phyloP scores from a whole-genome alignment of 2,888 invertebrate genomes.

The Apodemia duryi region DNA sequence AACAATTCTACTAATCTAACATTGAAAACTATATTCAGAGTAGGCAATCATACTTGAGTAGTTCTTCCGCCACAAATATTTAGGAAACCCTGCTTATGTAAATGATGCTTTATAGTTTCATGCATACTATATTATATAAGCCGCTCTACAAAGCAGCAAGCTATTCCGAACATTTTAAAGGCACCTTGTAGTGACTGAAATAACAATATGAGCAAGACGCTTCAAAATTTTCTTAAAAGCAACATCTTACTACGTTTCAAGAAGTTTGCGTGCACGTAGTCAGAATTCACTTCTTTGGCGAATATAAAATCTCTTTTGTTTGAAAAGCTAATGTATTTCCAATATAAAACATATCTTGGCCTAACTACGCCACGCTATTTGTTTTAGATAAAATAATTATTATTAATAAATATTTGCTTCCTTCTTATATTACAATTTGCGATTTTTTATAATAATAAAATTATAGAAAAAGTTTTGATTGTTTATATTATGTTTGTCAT shows the following conservation, averaged over 20 bases:
- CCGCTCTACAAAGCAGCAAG: conserved; percentile 8
- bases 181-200: conserved; percentile 13
- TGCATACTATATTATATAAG: conserved; percentile 4
- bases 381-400: not conserved
- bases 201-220: conserved; percentile 20
- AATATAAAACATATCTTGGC: not conserved
- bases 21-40: too few relatives aligned
- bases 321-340: not conserved
- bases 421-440: too few relatives aligned
- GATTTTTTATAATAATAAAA: too few relatives aligned
- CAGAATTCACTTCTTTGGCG: conserved; percentile 30
- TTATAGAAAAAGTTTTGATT: too few relatives aligned
- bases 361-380: not conserved
- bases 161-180: conserved; percentile 7
- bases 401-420: too few relatives aligned
- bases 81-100: not conserved
- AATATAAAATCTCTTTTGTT: not conserved
- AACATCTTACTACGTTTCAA: conserved; percentile 30
- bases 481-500: too few relatives aligned
- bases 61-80: too few relatives aligned
- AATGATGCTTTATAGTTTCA: conserved; percentile 3
- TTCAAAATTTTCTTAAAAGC: conserved; percentile 27
- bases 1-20: too few relatives aligned
- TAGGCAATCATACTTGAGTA: too few relatives aligned
- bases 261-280: conserved; percentile 40